phyloP scores from a whole-genome alignment of 2,888 invertebrate species.

The Apamea crenata region DNA sequence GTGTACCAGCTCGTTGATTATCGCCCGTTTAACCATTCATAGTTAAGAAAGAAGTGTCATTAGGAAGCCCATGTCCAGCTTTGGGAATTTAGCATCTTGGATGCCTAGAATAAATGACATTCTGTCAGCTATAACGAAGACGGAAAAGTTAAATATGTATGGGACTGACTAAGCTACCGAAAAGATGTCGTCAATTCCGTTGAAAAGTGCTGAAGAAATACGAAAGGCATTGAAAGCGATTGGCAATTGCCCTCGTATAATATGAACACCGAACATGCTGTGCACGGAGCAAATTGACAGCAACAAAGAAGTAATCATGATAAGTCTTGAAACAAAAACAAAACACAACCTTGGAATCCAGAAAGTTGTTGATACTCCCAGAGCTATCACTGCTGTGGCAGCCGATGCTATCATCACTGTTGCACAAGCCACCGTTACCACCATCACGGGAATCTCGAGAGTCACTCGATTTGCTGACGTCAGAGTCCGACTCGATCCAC shows the following conservation, averaged over 20 bases:
- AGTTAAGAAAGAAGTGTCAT: not conserved
- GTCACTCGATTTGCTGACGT: conserved; percentile 76
- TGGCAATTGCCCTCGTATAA: not conserved
- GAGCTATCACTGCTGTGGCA: conserved; percentile 80
- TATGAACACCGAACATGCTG: not conserved
- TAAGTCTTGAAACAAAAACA: not conserved
- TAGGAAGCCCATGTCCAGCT: not conserved
- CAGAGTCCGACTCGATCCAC: conserved; percentile 88
- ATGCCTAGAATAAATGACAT: too few relatives aligned
- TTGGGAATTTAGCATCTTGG: not conserved
- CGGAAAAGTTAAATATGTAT: not conserved
- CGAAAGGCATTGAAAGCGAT: not conserved
- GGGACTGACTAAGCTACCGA: not conserved
- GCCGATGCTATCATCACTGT: conserved; percentile 82
- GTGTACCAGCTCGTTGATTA: not conserved
- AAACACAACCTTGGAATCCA: conserved; percentile 84
- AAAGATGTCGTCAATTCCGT: too few relatives aligned
- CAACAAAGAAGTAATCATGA: too few relatives aligned
- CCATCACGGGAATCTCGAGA: conserved; percentile 48
- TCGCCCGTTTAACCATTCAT: not conserved
- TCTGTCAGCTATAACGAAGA: too few relatives aligned
- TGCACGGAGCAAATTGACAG: too few relatives aligned
- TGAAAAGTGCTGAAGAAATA: not conserved
- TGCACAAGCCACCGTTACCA: conserved; percentile 54
- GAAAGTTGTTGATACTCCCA: conserved; percentile 86